Evolutionary conservation across 2,797 vertebrate genomes (phyloP).

Genomic region (Anableps anableps): DNA sequence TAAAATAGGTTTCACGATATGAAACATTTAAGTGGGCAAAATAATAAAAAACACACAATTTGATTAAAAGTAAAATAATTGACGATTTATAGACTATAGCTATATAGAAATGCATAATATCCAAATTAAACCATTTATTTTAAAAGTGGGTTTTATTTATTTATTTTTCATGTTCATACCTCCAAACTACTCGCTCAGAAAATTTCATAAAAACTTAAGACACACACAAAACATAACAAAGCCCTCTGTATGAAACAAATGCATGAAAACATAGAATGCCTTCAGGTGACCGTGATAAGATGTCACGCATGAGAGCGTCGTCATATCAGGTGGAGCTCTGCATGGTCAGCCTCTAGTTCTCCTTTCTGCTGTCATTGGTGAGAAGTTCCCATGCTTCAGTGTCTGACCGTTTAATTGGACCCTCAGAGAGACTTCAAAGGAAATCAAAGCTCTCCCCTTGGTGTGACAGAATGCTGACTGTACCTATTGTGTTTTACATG

Average conservation of each 20-base stretch:
- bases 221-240: background rate
- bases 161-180: background rate
- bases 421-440: conserved; percentile 64
- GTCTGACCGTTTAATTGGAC: conserved; percentile 63
- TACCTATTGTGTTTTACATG: conserved; percentile 20
- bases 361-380: conserved; percentile 19
- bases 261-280: conserved; percentile 8
- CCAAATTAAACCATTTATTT: background rate
- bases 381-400: conserved; percentile 38
- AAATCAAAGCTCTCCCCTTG: conserved; percentile 51
- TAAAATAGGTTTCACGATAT: background rate
- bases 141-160: background rate
- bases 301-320: conserved; percentile 10
- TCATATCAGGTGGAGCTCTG: conserved; percentile 22
- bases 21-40: background rate
- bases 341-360: conserved; percentile 35
- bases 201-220: background rate
- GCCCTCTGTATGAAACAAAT: conserved; percentile 9
- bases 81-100: background rate
- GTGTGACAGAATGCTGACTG: conserved; percentile 40
- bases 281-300: conserved; percentile 12
- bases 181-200: background rate
- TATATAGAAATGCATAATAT: background rate
- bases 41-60: background rate
- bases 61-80: background rate